phyloP scores from a whole-genome alignment of 1,140 invertebrate genomes.

The Panagrolaimus sp. region DNA sequence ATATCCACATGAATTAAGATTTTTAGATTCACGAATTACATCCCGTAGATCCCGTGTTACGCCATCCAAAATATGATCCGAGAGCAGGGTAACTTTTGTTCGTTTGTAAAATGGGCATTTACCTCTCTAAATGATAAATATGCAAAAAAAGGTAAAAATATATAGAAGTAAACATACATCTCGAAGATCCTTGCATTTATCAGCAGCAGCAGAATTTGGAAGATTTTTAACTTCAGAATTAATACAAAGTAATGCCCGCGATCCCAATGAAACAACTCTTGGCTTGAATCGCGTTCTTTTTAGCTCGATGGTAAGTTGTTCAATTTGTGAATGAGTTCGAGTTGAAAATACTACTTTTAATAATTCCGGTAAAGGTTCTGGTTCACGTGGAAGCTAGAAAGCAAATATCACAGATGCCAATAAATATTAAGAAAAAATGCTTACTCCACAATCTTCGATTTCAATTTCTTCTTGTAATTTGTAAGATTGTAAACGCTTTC shows the following conservation, averaged over 20 bases:
- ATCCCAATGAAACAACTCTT: neutral
- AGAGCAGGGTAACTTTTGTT: neutral
- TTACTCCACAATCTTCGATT: neutral
- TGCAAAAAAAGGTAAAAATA: neutral
- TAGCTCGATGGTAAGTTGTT: neutral
- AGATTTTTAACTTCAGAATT: neutral
- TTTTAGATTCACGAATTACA: neutral
- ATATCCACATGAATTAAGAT: neutral
- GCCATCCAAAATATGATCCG: neutral
- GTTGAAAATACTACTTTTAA: neutral
- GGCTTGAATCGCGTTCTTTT: neutral
- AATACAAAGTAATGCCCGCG: neutral
- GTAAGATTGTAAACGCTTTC: neutral
- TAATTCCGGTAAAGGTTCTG: neutral
- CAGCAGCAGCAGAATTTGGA: constrained; percentile 6
- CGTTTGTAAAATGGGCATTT: neutral
- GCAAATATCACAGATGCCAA: constrained; percentile 1
- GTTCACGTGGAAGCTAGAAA: neutral
- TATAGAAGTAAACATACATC: neutral
- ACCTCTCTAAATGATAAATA: neutral
- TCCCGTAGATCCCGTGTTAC: neutral
- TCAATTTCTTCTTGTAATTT: neutral
- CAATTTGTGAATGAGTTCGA: neutral
- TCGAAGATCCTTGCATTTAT: constrained; percentile 6
- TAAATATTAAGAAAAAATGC: neutral